These are phyloP conservation scores for Mesocricetus auratus DNA, from an alignment of 2,113 vertebrate genomes.

Conservation along the genomic window DNA sequence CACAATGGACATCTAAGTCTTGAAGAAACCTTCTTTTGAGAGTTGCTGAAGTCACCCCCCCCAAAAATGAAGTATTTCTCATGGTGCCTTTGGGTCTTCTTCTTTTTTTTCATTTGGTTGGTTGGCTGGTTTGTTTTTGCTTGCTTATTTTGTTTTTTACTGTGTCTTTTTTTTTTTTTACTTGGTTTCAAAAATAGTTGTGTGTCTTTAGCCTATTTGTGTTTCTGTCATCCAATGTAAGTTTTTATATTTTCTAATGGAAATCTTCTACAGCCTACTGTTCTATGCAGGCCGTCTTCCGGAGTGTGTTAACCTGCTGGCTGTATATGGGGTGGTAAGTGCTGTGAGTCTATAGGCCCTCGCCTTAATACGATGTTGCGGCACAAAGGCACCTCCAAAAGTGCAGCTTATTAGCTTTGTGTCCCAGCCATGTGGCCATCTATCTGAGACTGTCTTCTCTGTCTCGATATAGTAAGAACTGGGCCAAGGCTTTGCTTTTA, in stretches of 20 bases:
- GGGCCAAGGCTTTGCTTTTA: slow-evolving; percentile 30
- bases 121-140: no score
- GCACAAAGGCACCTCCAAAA: slow-evolving; percentile 11
- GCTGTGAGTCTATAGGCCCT: background rate
- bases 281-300: background rate
- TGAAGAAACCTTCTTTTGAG: slow-evolving; percentile 2
- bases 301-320: background rate
- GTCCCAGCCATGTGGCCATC: background rate
- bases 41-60: slow-evolving; percentile 15
- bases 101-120: background rate
- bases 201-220: background rate
- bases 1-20: slow-evolving; percentile 15
- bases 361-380: background rate
- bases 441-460: slow-evolving; percentile 44
- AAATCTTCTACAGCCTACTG: background rate
- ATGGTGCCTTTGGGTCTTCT: background rate
- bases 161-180: background rate
- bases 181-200: background rate
- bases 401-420: background rate
- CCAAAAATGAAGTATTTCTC: slow-evolving; percentile 25
- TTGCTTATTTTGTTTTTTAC: background rate
- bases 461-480: background rate
- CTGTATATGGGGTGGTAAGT: background rate
- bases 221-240: slow-evolving; percentile 3
- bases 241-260: slow-evolving; percentile 43